Conservation (phyloP, 2,888 invertebrate genomes). For the Erpobdella octoculata region DNA sequence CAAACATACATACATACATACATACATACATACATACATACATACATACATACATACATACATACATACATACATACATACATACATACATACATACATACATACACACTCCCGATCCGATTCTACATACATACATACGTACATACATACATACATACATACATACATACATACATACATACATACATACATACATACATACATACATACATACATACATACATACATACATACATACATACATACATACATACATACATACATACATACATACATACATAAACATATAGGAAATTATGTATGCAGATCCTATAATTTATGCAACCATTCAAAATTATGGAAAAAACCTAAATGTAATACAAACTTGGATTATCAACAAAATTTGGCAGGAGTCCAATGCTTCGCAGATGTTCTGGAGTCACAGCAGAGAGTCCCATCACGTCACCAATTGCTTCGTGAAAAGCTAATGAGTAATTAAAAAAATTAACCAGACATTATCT, state of each 20-base stretch:
- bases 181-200: constrained; percentile 1
- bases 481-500: no score
- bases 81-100: constrained; percentile 1
- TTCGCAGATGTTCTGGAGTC: constrained; percentile 36
- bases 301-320: no score
- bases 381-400: constrained; percentile 33
- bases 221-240: constrained; percentile 6
- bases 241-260: constrained; percentile 9
- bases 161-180: neutral
- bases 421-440: constrained; percentile 36
- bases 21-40: constrained; percentile 1
- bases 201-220: constrained; percentile 1
- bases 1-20: neutral
- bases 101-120: neutral
- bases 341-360: no score
- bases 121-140: no score
- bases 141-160: neutral
- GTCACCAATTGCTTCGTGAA: constrained; percentile 40
- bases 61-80: neutral
- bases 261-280: no score
- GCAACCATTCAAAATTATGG: no score
- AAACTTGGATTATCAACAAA: constrained; percentile 32
- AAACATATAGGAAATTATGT: no score
- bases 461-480: no score
- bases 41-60: neutral